Percentiles rank a stretch among this genome's conserved stretches.
These are phyloP conservation scores for Bombus cullumanus DNA, from an alignment of 1,140 invertebrate genomes.

Conservation along the genomic window DNA sequence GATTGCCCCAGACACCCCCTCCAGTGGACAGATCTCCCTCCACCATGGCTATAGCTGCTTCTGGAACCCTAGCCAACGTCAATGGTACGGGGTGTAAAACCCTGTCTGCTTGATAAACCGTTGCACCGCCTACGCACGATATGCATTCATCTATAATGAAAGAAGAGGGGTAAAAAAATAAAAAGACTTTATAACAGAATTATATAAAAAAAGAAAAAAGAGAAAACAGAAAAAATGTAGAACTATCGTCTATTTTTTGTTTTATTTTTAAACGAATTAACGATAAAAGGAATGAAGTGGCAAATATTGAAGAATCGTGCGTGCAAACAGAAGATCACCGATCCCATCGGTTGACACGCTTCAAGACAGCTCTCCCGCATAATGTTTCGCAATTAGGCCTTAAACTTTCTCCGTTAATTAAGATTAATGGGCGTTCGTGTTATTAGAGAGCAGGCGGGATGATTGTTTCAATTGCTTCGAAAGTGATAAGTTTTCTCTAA, in stretches of 20 bases:
- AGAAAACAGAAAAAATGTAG: neutral
- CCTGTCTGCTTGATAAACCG: conserved; percentile 76
- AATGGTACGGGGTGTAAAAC: conserved; percentile 74
- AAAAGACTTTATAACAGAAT: neutral
- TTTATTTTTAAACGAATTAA: neutral
- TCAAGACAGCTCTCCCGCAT: neutral
- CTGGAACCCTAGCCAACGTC: conserved; percentile 72
- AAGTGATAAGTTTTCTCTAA: conserved; percentile 55
- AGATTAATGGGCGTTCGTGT: conserved; percentile 62
- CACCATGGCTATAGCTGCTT: conserved; percentile 66
- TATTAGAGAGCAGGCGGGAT: conserved; percentile 45
- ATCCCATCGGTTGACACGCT: neutral
- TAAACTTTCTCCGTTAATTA: conserved; percentile 70
- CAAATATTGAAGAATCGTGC: neutral
- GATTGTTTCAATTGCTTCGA: conserved; percentile 48
- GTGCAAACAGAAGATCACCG: neutral
- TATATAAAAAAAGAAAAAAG: neutral
- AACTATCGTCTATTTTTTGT: too few relatives aligned
- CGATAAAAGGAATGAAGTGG: neutral
- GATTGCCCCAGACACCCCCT: conserved; percentile 83
- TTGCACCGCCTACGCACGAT: conserved; percentile 75
- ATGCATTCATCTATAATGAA: conserved; percentile 42
- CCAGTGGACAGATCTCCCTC: conserved; percentile 77
- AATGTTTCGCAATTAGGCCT: conserved; percentile 45
- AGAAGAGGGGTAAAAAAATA: neutral